A percentile compares a stretch with the other conserved stretches of the same genome.
Conservation (phyloP, 1,140 invertebrate genomes). For the Bombus impatiens region DNA sequence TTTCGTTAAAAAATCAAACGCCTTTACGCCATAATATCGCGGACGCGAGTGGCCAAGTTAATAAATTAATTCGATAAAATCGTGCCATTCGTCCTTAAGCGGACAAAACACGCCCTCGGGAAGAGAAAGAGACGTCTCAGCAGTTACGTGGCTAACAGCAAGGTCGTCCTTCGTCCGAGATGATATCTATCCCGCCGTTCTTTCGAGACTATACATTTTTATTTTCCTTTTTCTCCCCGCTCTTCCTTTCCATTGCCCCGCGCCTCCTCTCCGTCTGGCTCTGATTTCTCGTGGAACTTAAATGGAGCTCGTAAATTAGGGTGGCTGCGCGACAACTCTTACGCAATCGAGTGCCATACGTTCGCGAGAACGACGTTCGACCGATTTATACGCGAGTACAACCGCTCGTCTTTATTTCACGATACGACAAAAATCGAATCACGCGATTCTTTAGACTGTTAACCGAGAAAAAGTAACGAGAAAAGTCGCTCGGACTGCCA, state of each 20-base stretch:
- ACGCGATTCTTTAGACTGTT: not conserved
- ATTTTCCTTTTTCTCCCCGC: not conserved
- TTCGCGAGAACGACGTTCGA: no score
- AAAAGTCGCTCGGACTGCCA: not conserved
- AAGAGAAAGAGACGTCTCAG: slow-evolving; percentile 18
- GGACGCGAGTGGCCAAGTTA: not conserved
- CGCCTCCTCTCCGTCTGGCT: not conserved
- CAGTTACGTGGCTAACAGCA: slow-evolving; percentile 1
- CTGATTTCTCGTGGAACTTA: slow-evolving; percentile 2
- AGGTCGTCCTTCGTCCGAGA: slow-evolving; percentile 18
- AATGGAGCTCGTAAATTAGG: slow-evolving; percentile 32
- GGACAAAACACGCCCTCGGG: slow-evolving; percentile 1
- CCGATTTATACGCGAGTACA: not conserved
- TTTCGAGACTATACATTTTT: slow-evolving; percentile 9
- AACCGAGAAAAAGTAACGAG: not conserved
- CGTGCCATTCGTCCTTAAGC: not conserved
- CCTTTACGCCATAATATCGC: not conserved
- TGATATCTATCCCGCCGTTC: slow-evolving; percentile 11
- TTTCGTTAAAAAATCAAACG: not conserved
- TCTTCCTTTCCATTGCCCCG: not conserved
- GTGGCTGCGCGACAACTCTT: not conserved
- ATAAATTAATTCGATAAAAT: slow-evolving; percentile 38
- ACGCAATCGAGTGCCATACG: not conserved
- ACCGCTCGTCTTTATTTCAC: not conserved
- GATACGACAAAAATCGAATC: no score